These are phyloP conservation scores for Noctua fimbriata DNA, from an alignment of 2,888 invertebrate species.

Conservation along the genomic window DNA sequence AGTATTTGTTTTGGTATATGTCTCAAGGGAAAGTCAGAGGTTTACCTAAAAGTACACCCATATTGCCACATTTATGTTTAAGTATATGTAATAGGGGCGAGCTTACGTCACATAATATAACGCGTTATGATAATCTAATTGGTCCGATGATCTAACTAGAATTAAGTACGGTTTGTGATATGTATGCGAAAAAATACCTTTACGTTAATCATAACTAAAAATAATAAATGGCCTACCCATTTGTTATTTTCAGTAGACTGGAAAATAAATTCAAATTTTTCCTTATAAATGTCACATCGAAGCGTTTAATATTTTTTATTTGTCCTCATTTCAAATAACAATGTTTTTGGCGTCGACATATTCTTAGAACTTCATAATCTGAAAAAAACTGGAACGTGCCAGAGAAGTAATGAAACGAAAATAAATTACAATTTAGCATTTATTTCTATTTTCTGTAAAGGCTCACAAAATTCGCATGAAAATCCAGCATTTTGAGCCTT, in stretches of 20 bases:
- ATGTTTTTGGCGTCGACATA: neutral
- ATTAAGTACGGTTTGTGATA: too few species aligned
- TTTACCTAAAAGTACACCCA: too few species aligned
- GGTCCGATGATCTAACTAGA: too few species aligned
- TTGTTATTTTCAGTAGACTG: neutral
- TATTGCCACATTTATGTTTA: too few species aligned
- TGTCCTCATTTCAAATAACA: constrained; percentile 13
- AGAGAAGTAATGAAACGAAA: constrained; percentile 15
- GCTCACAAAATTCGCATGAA: neutral
- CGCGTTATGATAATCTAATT: too few species aligned
- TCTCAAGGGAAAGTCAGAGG: too few species aligned
- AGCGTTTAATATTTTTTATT: neutral
- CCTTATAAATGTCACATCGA: neutral
- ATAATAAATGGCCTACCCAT: neutral
- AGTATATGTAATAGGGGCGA: too few species aligned
- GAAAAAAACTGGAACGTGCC: constrained; percentile 5
- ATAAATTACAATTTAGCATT: neutral
- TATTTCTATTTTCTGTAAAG: neutral
- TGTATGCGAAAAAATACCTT: neutral
- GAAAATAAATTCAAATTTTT: constrained; percentile 11
- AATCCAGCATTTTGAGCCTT: neutral
- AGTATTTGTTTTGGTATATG: too few species aligned
- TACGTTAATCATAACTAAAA: neutral
- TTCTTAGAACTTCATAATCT: constrained; percentile 11
- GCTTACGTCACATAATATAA: too few species aligned